Evolutionary conservation across 2,797 vertebrate species (phyloP), one percentile per base, ranked within the genome.

Genomic region (Tragopan temminckii): DNA sequence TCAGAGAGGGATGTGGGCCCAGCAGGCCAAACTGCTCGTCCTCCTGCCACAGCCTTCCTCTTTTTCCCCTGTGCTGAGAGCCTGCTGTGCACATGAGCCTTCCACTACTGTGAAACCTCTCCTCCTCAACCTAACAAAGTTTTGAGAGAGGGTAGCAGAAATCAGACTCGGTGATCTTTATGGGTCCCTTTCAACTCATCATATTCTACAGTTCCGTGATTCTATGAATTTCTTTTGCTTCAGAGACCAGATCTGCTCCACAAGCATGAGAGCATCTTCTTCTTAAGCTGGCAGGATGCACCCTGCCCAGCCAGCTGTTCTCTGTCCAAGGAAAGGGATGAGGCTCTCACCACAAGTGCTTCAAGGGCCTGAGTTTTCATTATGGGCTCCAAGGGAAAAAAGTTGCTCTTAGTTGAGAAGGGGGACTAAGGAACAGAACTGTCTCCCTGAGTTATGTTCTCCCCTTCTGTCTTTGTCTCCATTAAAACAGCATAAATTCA

Each of bases 361-460:
- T 92, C 58, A 70, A 90, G 95, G 75, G 82, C 75, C 79, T n/a
- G 35, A 53, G 63, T 90, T 94, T 50, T 94, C 88, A 86, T 50
- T 59, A 45, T 43, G 71, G 66, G 81, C 45, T 61, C 29, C 3
- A 0, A 85, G 58, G 38, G 78, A 15, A 27, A 40, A 33, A 67
- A 45, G 76, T 84, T 66, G 75, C 80, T 91, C 80, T 90, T 83
- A 21, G 53, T 14, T 7, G 0, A 69, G 76, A 46, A 58, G 66
- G n/a, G 36, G 27, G 66, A 91, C 3, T 70, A 52, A 3, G 59
- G 55, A 88, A 52, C 77, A 85, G 82, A 85, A 21, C 40, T 84
- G 91, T 63, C 95, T 57, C 16, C 5, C 52, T 96, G 93, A 95
- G 93, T 94, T 96, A 94, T 94, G 94, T 80, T 94, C 88, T 95